Conservation (phyloP, 2,797 vertebrate species). For the Protonibea diacanthus region DNA sequence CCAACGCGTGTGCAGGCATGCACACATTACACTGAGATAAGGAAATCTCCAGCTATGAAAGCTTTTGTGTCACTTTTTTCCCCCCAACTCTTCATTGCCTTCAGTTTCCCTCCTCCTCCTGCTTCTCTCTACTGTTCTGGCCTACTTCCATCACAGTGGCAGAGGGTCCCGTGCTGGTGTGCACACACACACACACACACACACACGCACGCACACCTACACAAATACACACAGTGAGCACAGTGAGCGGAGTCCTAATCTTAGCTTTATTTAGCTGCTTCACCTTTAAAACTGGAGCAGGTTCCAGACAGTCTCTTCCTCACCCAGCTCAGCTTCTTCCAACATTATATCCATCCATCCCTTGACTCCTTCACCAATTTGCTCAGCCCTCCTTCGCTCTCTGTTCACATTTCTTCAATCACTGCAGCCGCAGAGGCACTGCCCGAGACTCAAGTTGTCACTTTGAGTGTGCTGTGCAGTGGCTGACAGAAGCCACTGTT, state of each 20-base stretch:
- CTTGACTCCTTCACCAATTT: constrained; percentile 21
- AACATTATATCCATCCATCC: constrained; percentile 25
- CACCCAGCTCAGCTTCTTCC: constrained; percentile 41
- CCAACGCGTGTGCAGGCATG: constrained; percentile 1
- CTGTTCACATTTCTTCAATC: constrained; percentile 34
- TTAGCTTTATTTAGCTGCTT: constrained; percentile 77
- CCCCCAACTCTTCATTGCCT: constrained; percentile 26
- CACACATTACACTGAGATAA: constrained; percentile 6
- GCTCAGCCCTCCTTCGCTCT: constrained; percentile 17
- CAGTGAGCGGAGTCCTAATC: constrained; percentile 62
- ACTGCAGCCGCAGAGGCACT: constrained; percentile 12
- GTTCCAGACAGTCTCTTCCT: constrained; percentile 54
- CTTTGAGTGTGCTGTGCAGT: not conserved
- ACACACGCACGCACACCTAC: constrained; percentile 18
- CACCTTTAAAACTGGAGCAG: constrained; percentile 83
- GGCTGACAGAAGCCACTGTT: constrained; percentile 13
- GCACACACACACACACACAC: constrained; percentile 13
- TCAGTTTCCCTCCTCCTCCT: constrained; percentile 23
- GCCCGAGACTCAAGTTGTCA: constrained; percentile 17
- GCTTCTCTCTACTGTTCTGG: constrained; percentile 57
- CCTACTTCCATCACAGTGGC: constrained; percentile 73
- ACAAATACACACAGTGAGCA: not conserved
- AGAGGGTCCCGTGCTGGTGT: constrained; percentile 45
- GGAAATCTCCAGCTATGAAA: constrained; percentile 21
- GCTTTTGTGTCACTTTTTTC: constrained; percentile 12